These are phyloP conservation scores for Eristalis pertinax DNA, from an alignment of 2,888 invertebrate genomes.

Conservation along the genomic window DNA sequence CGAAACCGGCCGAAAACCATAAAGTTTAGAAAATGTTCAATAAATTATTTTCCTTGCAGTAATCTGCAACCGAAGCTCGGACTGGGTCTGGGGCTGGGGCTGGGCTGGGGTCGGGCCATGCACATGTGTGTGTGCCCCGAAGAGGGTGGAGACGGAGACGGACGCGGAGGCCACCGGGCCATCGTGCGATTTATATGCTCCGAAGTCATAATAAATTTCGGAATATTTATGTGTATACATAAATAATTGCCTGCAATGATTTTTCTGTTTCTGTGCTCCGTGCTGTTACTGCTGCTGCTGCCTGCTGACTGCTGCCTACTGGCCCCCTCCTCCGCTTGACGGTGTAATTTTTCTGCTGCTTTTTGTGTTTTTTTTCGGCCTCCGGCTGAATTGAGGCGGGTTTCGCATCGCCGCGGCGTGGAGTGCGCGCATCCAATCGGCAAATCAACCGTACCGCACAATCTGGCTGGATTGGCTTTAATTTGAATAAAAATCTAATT, in stretches of 20 bases:
- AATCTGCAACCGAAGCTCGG: slow-evolving; percentile 58
- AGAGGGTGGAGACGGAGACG: not conserved
- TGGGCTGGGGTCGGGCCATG: not conserved
- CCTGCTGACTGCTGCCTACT: too few relatives aligned
- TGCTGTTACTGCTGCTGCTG: not conserved
- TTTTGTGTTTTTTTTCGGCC: slow-evolving; percentile 12
- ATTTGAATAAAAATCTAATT: slow-evolving; percentile 72
- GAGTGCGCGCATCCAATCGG: slow-evolving; percentile 63
- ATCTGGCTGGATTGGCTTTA: slow-evolving; percentile 67
- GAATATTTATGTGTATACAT: slow-evolving; percentile 70
- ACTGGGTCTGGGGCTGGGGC: not conserved
- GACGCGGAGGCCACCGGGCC: slow-evolving; percentile 31
- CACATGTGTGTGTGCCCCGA: not conserved
- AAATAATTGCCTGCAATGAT: slow-evolving; percentile 70
- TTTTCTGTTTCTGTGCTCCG: slow-evolving; percentile 46
- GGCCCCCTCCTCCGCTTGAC: slow-evolving; percentile 3
- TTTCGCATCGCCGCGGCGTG: slow-evolving; percentile 9
- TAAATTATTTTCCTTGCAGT: slow-evolving; percentile 70
- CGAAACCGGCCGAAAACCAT: slow-evolving; percentile 61
- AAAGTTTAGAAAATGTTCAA: slow-evolving; percentile 70
- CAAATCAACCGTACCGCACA: slow-evolving; percentile 67
- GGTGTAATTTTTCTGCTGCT: slow-evolving; percentile 58
- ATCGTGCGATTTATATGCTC: slow-evolving; percentile 64
- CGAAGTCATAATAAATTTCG: slow-evolving; percentile 70
- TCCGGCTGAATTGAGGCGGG: not conserved